Percentiles rank a stretch among this genome's conserved stretches.
These are phyloP conservation scores for Leptinotarsa texana DNA, from an alignment of 1,140 invertebrate genomes.

Conservation along the genomic window DNA sequence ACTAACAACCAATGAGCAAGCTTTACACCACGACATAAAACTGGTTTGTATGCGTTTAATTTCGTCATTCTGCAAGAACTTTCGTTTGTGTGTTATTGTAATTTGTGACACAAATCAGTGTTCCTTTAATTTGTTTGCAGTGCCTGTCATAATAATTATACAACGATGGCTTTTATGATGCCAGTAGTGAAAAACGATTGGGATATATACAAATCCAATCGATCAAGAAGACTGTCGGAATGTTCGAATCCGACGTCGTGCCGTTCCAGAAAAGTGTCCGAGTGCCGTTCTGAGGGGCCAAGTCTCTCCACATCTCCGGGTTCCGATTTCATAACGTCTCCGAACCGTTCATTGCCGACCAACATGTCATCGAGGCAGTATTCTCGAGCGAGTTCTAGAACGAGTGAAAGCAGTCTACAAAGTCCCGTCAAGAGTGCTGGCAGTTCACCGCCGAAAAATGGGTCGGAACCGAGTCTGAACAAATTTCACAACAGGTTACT, in stretches of 20 bases:
- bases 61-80: slow-evolving; percentile 6
- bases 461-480: slow-evolving; percentile 68
- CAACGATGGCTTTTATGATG: slow-evolving; percentile 88
- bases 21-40: slow-evolving; percentile 35
- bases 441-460: slow-evolving; percentile 63
- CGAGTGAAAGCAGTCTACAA: slow-evolving; percentile 65
- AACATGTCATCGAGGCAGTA: slow-evolving; percentile 61
- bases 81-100: not conserved
- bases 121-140: not conserved
- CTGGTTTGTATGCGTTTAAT: slow-evolving; percentile 30
- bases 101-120: not conserved
- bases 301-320: slow-evolving; percentile 72
- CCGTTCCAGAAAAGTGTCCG: slow-evolving; percentile 76
- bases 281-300: slow-evolving; percentile 79
- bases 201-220: slow-evolving; percentile 86
- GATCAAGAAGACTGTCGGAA: slow-evolving; percentile 73
- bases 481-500: slow-evolving; percentile 85
- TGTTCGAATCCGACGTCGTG: slow-evolving; percentile 67
- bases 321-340: slow-evolving; percentile 65
- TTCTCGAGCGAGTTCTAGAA: slow-evolving; percentile 59
- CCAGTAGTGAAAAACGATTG: slow-evolving; percentile 90
- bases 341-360: slow-evolving; percentile 68
- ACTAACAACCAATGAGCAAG: slow-evolving; percentile 30
- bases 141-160: slow-evolving; percentile 9
- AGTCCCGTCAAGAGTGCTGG: slow-evolving; percentile 59